Percentiles rank a stretch among this genome's conserved stretches.
These are phyloP conservation scores for Ceratoteleas bidentatus DNA, from an alignment of 1,140 invertebrate species.

Conservation along the genomic window DNA sequence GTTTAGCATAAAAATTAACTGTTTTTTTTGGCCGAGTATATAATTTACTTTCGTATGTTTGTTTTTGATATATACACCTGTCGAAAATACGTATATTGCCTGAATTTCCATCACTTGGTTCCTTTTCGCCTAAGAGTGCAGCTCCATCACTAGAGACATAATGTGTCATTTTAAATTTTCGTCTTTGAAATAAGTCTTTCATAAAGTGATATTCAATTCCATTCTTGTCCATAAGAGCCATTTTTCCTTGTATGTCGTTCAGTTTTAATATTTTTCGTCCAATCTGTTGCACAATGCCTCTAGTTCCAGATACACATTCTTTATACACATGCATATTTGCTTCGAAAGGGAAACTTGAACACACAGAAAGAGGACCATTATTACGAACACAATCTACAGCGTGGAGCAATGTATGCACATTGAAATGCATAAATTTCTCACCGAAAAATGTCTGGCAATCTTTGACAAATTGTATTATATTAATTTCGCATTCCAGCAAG, in stretches of 20 bases:
- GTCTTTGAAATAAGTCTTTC: conserved; percentile 66
- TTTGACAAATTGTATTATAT: conserved; percentile 59
- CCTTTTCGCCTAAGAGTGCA: conserved; percentile 20
- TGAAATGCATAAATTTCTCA: conserved; percentile 44
- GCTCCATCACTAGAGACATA: conserved; percentile 11
- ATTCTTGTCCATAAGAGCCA: conserved; percentile 1
- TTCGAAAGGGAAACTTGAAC: conserved; percentile 59
- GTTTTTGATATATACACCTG: conserved; percentile 30
- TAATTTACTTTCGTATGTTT: conserved; percentile 17
- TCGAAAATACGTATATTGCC: conserved; percentile 8
- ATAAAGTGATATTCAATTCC: conserved; percentile 35
- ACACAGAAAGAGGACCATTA: conserved; percentile 58
- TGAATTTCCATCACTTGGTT: neutral
- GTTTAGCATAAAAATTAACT: conserved; percentile 24
- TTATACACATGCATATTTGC: conserved; percentile 46
- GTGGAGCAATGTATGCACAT: conserved; percentile 57
- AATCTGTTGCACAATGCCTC: conserved; percentile 58
- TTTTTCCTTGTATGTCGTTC: conserved; percentile 23
- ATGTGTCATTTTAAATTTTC: conserved; percentile 63
- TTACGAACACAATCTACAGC: conserved; percentile 31
- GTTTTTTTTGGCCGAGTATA: conserved; percentile 25
- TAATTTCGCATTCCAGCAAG: conserved; percentile 46
- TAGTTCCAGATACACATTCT: conserved; percentile 41
- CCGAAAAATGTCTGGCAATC: conserved; percentile 56
- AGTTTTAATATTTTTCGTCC: conserved; percentile 26